A percentile compares a stretch with the other conserved stretches of the same genome.
phyloP scores from a whole-genome alignment of 2,113 vertebrate species.

The Falcunculus frontatus region DNA sequence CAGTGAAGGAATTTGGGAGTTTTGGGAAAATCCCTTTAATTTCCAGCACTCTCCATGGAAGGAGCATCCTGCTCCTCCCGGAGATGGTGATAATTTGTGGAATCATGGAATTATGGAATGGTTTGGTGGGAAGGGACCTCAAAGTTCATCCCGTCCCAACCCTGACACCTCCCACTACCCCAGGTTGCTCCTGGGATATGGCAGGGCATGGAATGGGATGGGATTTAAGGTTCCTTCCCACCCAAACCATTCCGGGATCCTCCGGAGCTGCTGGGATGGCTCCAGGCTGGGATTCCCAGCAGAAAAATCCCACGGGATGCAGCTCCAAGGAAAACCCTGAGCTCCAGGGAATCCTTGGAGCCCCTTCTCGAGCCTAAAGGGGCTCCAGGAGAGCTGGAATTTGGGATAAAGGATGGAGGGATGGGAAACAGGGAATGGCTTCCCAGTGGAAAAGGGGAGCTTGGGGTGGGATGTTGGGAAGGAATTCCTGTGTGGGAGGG shows the following conservation, averaged over 20 bases:
- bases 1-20: neutral
- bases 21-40: neutral
- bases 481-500: too few species aligned
- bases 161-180: accelerated
- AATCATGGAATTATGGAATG: neutral
- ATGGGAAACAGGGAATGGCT: neutral
- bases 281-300: too few species aligned
- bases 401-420: too few species aligned
- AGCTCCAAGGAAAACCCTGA: neutral
- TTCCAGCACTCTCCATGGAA: accelerated
- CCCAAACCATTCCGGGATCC: neutral
- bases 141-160: neutral
- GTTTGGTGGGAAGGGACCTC: neutral
- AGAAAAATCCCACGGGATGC: accelerated
- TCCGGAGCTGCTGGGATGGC: neutral
- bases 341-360: neutral
- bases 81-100: neutral
- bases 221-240: neutral
- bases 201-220: neutral
- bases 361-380: too few species aligned
- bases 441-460: too few species aligned
- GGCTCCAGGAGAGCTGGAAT: too few species aligned
- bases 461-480: too few species aligned
- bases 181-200: neutral
- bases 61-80: neutral